Conservation (phyloP, 35 echinoderm and acorn worm genomes). For the Holothuria glaberrima region DNA sequence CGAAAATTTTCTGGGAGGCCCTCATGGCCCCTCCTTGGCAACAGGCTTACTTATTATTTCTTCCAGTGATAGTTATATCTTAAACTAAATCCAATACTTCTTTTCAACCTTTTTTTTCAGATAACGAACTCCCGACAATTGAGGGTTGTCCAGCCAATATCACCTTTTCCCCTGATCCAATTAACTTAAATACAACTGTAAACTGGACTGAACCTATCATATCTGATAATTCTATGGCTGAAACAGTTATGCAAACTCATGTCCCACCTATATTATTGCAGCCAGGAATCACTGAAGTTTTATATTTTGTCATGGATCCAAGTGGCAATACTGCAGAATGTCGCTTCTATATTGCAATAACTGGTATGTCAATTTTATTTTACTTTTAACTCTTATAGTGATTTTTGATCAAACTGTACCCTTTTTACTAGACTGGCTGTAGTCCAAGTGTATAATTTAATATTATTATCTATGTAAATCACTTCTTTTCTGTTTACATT, state of each 20-base stretch:
- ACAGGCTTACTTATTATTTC: too few species aligned
- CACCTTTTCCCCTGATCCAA: background rate
- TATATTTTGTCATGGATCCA: slow-evolving; percentile 27
- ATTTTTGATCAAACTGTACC: too few species aligned
- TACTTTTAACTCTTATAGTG: too few species aligned
- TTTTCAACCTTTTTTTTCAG: background rate
- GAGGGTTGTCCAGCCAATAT: slow-evolving; percentile 13
- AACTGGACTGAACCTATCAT: slow-evolving; percentile 43
- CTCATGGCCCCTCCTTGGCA: too few species aligned
- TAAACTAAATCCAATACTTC: too few species aligned
- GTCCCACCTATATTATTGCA: background rate
- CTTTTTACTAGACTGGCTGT: too few species aligned
- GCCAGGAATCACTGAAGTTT: slow-evolving; percentile 31
- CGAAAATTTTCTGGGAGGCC: too few species aligned
- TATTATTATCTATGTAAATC: too few species aligned
- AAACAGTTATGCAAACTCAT: slow-evolving; percentile 18
- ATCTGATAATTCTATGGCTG: slow-evolving; percentile 4
- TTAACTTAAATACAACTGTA: background rate
- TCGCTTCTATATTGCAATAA: slow-evolving; percentile 18
- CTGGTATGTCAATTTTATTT: background rate
- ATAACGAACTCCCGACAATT: slow-evolving; percentile 38
- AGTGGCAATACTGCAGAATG: slow-evolving; percentile 29
- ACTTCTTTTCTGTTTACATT: too few species aligned
- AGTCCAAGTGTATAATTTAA: too few species aligned
- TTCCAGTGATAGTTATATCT: too few species aligned